Conservation (phyloP, 2,888 invertebrate genomes). For the Ommatoiulus sabulosus region DNA sequence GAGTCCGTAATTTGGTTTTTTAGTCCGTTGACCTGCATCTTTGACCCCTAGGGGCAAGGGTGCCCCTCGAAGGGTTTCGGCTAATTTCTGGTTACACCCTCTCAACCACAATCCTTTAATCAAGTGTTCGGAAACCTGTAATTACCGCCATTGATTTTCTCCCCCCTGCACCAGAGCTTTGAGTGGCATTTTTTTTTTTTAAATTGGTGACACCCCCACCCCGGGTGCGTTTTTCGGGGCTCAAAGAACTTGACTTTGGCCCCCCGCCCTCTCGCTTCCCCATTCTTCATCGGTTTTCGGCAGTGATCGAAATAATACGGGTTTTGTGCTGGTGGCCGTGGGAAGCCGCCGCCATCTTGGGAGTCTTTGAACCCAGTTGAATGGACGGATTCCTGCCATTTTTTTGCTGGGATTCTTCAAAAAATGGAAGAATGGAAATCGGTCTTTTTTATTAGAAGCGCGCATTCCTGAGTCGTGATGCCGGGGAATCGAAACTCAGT, state of each 20-base stretch:
- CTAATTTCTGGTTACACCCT: slow-evolving; percentile 13
- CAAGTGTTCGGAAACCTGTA: slow-evolving; percentile 5
- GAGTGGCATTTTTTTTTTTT: neutral
- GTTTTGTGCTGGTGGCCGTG: neutral
- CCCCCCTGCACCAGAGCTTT: neutral
- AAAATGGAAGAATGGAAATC: slow-evolving; percentile 6
- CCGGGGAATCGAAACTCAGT: neutral
- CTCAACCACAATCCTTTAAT: slow-evolving; percentile 28
- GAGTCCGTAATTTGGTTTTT: neutral
- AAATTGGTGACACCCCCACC: slow-evolving; percentile 3
- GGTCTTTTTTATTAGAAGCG: neutral
- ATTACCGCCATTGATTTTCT: neutral
- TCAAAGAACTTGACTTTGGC: neutral
- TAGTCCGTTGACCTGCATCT: slow-evolving; percentile 20
- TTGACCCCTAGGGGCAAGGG: neutral
- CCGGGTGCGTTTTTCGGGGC: neutral
- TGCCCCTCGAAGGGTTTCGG: neutral
- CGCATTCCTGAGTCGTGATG: neutral
- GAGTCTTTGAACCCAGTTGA: slow-evolving; percentile 2
- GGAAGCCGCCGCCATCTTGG: neutral
- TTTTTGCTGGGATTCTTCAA: neutral
- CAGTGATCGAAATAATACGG: neutral
- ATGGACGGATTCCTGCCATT: neutral
- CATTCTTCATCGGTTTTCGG: neutral
- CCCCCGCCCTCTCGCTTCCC: neutral